Percentiles rank a stretch among this genome's conserved stretches.
Evolutionary conservation across 2,113 vertebrate genomes (phyloP).

Genomic region (Pachypanchax playfairii): DNA sequence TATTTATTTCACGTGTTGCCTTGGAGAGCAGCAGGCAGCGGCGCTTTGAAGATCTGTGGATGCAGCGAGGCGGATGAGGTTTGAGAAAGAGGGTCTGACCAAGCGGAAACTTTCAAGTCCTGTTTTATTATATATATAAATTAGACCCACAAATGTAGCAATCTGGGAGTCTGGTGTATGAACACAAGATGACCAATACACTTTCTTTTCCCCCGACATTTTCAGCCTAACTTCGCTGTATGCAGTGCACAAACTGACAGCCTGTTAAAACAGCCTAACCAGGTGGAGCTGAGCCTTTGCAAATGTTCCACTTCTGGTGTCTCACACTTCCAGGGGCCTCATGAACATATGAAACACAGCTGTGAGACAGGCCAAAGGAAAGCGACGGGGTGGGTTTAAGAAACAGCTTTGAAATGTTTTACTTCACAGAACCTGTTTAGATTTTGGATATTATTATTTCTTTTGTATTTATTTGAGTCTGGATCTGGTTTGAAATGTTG

Average conservation of each 20-base stretch:
- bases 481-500: background rate
- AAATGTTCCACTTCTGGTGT: constrained; percentile 76
- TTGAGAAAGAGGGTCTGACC: constrained; percentile 41
- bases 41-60: constrained; percentile 74
- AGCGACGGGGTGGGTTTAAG: constrained; percentile 47
- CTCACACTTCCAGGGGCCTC: constrained; percentile 74
- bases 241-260: constrained; percentile 55
- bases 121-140: constrained; percentile 47
- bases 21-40: constrained; percentile 62
- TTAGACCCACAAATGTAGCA: constrained; percentile 72
- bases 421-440: constrained; percentile 46
- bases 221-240: constrained; percentile 57
- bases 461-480: background rate
- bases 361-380: constrained; percentile 63
- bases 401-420: constrained; percentile 55
- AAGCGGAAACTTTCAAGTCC: constrained; percentile 17
- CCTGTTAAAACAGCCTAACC: constrained; percentile 75
- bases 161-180: constrained; percentile 59
- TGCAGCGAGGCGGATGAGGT: constrained; percentile 44
- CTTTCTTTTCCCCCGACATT: constrained; percentile 47
- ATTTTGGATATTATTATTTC: constrained; percentile 12
- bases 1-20: constrained; percentile 80
- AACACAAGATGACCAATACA: constrained; percentile 30
- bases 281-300: constrained; percentile 78
- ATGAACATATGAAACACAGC: constrained; percentile 80